Evolutionary conservation across 2,888 invertebrate genomes (phyloP).

Genomic region (Microchrysa polita): DNA sequence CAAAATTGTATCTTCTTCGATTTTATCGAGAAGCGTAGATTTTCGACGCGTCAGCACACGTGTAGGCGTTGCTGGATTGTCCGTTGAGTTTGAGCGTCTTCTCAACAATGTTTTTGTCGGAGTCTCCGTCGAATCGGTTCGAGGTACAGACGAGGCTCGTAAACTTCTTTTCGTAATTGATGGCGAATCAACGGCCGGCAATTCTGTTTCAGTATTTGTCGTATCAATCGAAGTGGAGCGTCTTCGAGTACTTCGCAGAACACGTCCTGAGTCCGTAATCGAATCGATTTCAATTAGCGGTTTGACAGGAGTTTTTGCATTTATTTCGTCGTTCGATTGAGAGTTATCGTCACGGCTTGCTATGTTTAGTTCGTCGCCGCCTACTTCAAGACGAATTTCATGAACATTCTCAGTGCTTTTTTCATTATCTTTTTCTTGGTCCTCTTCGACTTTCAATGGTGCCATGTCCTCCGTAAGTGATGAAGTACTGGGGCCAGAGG

Average conservation of each 20-base stretch:
- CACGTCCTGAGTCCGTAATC: constrained; percentile 4
- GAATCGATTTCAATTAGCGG: constrained; percentile 23
- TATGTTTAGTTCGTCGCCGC: constrained; percentile 33
- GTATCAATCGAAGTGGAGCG: constrained; percentile 43
- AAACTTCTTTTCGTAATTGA: background rate
- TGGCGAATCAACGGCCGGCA: background rate
- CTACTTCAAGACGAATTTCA: constrained; percentile 25
- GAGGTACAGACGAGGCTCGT: constrained; percentile 19
- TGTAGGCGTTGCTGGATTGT: constrained; percentile 44
- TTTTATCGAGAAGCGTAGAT: constrained; percentile 54
- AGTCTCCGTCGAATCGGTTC: background rate
- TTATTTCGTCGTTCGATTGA: background rate
- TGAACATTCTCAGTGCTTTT: background rate
- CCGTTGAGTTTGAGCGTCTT: constrained; percentile 34
- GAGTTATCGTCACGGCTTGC: background rate
- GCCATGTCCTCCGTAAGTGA: background rate
- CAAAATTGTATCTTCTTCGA: constrained; percentile 51
- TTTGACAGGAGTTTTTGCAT: constrained; percentile 38
- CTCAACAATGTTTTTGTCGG: constrained; percentile 10
- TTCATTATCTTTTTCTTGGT: background rate
- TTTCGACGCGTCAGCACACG: constrained; percentile 53
- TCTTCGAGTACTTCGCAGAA: constrained; percentile 33
- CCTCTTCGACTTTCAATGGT: background rate
- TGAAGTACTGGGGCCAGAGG: background rate
- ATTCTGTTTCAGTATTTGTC: constrained; percentile 25